These are phyloP conservation scores for Crotalus adamanteus DNA, from an alignment of 2,797 vertebrate species.

Conservation along the genomic window DNA sequence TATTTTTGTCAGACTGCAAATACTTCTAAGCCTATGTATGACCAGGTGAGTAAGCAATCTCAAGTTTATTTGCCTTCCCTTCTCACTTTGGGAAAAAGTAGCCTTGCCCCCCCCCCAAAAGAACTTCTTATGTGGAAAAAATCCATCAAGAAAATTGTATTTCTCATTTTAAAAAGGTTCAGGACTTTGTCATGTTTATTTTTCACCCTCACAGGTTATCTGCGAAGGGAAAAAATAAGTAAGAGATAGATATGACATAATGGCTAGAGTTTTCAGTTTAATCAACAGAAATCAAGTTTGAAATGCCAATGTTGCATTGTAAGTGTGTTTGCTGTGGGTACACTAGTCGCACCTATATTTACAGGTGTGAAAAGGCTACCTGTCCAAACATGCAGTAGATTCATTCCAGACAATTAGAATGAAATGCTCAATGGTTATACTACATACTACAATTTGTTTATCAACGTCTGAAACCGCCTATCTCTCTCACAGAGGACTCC, in stretches of 20 bases:
- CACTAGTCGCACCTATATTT: neutral
- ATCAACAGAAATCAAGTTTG: neutral
- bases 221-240: neutral
- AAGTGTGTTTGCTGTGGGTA: neutral
- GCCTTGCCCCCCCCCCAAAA: no score
- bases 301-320: neutral
- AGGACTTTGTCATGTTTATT: neutral
- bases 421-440: neutral
- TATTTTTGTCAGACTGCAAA: neutral
- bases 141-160: neutral
- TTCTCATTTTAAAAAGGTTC: neutral
- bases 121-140: neutral
- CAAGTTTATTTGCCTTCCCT: neutral
- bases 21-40: constrained; percentile 1
- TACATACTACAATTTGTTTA: neutral
- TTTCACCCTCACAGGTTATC: neutral
- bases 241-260: neutral
- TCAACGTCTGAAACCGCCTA: neutral
- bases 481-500: neutral
- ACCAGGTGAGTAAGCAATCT: constrained; percentile 34
- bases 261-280: neutral
- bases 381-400: neutral
- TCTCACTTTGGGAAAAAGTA: fast-evolving
- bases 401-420: neutral
- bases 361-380: neutral